phyloP scores from a whole-genome alignment of 2,113 vertebrate species.

The Cranoglanis bouderius region DNA sequence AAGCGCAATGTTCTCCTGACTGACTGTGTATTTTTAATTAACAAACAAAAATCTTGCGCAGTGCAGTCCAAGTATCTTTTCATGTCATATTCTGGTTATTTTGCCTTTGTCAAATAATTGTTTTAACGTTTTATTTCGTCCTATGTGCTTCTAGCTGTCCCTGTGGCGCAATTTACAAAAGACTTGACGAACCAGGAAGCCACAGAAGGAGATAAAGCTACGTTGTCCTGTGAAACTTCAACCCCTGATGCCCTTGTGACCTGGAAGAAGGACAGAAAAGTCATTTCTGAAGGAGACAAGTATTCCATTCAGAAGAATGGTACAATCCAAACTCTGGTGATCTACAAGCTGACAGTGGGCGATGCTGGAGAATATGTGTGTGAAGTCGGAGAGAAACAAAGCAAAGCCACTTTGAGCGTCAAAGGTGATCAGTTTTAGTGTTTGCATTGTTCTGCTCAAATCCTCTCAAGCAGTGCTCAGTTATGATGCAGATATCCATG shows the following conservation, averaged over 20 bases:
- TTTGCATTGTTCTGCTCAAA: neutral
- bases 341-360: conserved; percentile 68
- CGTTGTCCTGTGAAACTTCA: conserved; percentile 75
- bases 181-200: conserved; percentile 70
- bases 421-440: conserved; percentile 70
- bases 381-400: conserved; percentile 74
- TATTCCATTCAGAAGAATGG: conserved; percentile 73
- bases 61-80: neutral
- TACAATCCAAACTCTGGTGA: conserved; percentile 65
- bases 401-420: conserved; percentile 72
- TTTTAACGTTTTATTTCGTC: neutral
- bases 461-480: neutral
- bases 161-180: conserved; percentile 70
- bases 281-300: conserved; percentile 72
- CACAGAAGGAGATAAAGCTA: conserved; percentile 64
- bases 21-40: neutral
- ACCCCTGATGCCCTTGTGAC: conserved; percentile 65
- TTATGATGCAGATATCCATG: neutral
- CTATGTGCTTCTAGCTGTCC: conserved; percentile 63
- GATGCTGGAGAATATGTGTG: conserved; percentile 78
- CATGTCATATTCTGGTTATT: neutral
- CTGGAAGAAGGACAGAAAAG: conserved; percentile 73
- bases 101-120: neutral
- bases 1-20: neutral
- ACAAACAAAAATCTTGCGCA: neutral